A percentile compares a stretch with the other conserved stretches of the same genome.
Evolutionary conservation across 1,140 invertebrate species (phyloP).

Genomic region (Rhopalosiphum padi): DNA sequence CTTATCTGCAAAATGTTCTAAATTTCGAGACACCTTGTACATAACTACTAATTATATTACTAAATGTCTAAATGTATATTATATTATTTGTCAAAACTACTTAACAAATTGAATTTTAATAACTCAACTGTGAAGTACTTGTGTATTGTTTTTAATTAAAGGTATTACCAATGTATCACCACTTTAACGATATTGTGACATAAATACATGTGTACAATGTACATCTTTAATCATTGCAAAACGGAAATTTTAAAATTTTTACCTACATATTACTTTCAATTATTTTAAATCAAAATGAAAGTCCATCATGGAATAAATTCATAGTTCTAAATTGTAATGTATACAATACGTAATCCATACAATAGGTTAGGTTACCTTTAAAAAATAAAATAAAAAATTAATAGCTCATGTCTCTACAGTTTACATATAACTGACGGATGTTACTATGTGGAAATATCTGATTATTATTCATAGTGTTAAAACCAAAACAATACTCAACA

Average conservation of each 20-base stretch:
- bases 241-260: neutral
- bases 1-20: neutral
- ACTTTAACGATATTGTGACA: neutral
- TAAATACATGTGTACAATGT: neutral
- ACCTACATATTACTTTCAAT: neutral
- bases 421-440: neutral
- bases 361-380: neutral
- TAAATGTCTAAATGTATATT: neutral
- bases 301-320: neutral
- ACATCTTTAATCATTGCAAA: neutral
- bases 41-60: neutral
- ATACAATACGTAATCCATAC: neutral
- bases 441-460: neutral
- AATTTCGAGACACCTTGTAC: neutral
- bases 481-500: conserved; percentile 22
- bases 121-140: neutral
- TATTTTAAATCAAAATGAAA: conserved; percentile 20
- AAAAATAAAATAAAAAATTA: neutral
- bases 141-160: neutral
- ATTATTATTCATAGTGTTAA: conserved; percentile 10
- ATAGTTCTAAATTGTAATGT: neutral
- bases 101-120: neutral
- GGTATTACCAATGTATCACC: neutral
- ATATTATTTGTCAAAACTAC: neutral
- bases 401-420: neutral